These are phyloP conservation scores for Lycopodina hypogea DNA, from an alignment of 37 sponge, comb jelly and placozoan species.

Conservation along the genomic window DNA sequence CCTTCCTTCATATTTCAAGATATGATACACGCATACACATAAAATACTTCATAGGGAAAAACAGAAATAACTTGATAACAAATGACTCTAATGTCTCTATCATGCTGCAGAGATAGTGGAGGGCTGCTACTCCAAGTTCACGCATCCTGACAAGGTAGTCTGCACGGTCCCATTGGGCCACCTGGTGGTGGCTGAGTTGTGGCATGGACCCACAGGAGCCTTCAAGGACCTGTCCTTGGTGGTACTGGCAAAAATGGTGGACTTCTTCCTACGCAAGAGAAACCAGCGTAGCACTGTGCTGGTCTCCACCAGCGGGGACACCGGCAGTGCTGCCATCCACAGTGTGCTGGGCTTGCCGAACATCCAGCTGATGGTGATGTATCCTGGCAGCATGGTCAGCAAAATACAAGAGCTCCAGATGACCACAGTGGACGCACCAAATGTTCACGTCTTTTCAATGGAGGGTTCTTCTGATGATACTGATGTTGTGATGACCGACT, in stretches of 20 bases:
- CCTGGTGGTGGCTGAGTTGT: constrained; percentile 46
- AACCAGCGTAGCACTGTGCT: constrained; percentile 30
- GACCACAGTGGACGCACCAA: constrained; percentile 55
- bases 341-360: constrained; percentile 24
- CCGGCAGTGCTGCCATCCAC: constrained; percentile 71
- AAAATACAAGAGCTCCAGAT: constrained; percentile 68
- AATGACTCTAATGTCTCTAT: neutral
- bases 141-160: constrained; percentile 26
- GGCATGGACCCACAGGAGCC: constrained; percentile 74
- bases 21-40: no score
- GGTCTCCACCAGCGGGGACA: constrained; percentile 70
- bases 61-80: no score
- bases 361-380: constrained; percentile 46
- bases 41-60: no score
- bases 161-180: constrained; percentile 28
- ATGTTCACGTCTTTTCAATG: constrained; percentile 35
- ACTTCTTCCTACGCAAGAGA: constrained; percentile 43
- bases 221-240: constrained; percentile 71
- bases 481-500: constrained; percentile 30
- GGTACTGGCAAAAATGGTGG: constrained; percentile 19
- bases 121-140: constrained; percentile 32
- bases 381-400: constrained; percentile 46
- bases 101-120: constrained; percentile 37
- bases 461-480: constrained; percentile 53
- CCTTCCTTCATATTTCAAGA: no score